Evolutionary conservation across 1,140 invertebrate species (phyloP).

Genomic region (Laodelphax striatellus): DNA sequence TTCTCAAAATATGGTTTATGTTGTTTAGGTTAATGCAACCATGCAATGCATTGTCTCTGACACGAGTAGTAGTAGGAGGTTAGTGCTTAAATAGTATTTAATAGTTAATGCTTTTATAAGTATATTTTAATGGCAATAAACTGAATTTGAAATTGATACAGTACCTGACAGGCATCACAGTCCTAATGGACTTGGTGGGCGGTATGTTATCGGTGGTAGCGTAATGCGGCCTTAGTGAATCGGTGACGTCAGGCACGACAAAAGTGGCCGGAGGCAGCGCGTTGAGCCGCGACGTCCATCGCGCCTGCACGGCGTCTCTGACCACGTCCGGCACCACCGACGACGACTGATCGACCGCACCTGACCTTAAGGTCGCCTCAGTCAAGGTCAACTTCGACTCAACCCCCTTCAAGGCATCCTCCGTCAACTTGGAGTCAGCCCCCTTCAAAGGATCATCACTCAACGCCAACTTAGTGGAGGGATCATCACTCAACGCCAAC

Average conservation of each 20-base stretch:
- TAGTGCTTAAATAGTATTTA: too few species aligned
- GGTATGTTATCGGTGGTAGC: conserved; percentile 12
- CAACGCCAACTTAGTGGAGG: too few species aligned
- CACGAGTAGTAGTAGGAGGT: too few species aligned
- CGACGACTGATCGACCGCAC: neutral
- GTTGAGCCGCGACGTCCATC: conserved; percentile 11
- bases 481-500: too few species aligned
- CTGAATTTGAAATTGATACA: too few species aligned
- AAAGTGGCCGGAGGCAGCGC: conserved; percentile 11
- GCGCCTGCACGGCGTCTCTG: conserved; percentile 17
- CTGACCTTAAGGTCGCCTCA: neutral
- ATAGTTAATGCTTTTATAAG: too few species aligned
- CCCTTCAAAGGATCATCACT: too few species aligned
- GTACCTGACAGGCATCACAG: conserved; percentile 10
- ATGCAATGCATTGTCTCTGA: too few species aligned
- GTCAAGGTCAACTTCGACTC: neutral
- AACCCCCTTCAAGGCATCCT: neutral
- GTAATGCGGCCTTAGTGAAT: neutral
- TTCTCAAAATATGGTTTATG: too few species aligned
- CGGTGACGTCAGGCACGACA: conserved; percentile 7
- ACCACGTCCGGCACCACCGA: conserved; percentile 20
- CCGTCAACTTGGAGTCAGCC: too few species aligned
- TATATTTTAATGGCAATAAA: too few species aligned
- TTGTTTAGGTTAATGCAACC: too few species aligned
- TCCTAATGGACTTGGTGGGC: neutral